Base-by-base conservation (phyloP, 1,140 invertebrate genomes). In the Ips nitidus region DNA sequence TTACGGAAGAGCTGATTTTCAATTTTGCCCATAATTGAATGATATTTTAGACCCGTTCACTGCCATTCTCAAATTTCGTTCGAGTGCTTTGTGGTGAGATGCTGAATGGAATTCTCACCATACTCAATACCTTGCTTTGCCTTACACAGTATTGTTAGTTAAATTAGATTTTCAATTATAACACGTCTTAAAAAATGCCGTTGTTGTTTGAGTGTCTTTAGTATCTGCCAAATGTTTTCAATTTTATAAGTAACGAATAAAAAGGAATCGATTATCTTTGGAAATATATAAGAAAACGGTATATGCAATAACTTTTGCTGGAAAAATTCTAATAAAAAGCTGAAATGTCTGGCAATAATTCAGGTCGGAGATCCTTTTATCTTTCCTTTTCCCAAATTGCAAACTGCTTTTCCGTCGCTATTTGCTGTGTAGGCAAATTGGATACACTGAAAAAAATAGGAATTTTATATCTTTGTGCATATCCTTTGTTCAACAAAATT, bases 261-360 rank as follows among this genome's bases (percentile, higher is more conserved):
- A 22, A 22, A 22, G 22, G 22, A 22, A 36, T 55, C 7, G 38
- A 55, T 22, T 55, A 22, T 55, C 6, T 55, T 22, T 55, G n/a
- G 7, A 55, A 36, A 36, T 6, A 55, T 36, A 55, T 55, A 39
- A 37, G n/a, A 37, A 55, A 55, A 36, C 53, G 8, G 53, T 55
- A 56, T 36, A n/a, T 56, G 53, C 3, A 56, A 56, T 6, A 56
- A 56, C n/a, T 50, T 50, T 50, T 50, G 6, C 1, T 7, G 47
- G 47, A 50, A 50, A 1, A 22, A 8, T 50, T 50, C 38, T 42
- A 43, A 55, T 56, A 66, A 66, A 66, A 57, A 40, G 4, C 47
- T 2, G 7, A 55, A 66, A 66, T 66, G 63, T 56, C 39, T 39
- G 63, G 63, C 53, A 66, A 66, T 66, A 66, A 66, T 40, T 66